Evolutionary conservation across 2,888 invertebrate genomes (phyloP), one percentile per base, ranked within the genome.

Genomic region (Mesochorus sp.): DNA sequence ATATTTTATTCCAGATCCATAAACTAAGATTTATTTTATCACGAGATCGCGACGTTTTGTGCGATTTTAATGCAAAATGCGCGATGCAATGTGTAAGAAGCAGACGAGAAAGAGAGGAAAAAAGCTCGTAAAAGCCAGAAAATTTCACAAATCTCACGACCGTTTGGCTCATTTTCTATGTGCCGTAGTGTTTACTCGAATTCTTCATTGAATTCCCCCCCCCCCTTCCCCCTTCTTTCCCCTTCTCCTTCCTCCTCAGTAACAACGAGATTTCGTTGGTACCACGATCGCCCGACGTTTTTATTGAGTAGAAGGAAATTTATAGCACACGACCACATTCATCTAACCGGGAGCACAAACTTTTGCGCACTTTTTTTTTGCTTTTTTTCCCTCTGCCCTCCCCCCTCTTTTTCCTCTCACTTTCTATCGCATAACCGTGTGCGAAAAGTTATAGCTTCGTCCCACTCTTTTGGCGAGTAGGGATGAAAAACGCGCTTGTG

Each of bases 311-410:
- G 78, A 77, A 66, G 61, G 80, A 83, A 86, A 86, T 86, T 86
- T 86, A 86, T 86, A 81, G 81, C 81, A 71, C 77, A 12, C 42
- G 80, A 83, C 82, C 82, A 82, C 83, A 82, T 83, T 85, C 82
- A 85, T 85, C 81, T 81, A 79, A 59, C 82, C 80, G 82, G 85
- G 83, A n/a, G n/a, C n/a, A n/a, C 85, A 85, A 86, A 85, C 61
- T 86, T n/a, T 85, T 84, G 83, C 79, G 83, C 83, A 80, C 82
- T 73, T 53, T 61, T 61, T 55, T 34, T 10, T n/a, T 31, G n/a
- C 61, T 49, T 31, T 8, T 31, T 1, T 31, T 31, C 10, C 10
- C 10, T 31, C 10, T 31, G 5, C 1, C 10, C 10, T 31, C 10
- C 2, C 10, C 31, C 10, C 10, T 31, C 10, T 31, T 31, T 31